Conservation (phyloP, 2,797 vertebrate species). For the Eulemur rubriventer region DNA sequence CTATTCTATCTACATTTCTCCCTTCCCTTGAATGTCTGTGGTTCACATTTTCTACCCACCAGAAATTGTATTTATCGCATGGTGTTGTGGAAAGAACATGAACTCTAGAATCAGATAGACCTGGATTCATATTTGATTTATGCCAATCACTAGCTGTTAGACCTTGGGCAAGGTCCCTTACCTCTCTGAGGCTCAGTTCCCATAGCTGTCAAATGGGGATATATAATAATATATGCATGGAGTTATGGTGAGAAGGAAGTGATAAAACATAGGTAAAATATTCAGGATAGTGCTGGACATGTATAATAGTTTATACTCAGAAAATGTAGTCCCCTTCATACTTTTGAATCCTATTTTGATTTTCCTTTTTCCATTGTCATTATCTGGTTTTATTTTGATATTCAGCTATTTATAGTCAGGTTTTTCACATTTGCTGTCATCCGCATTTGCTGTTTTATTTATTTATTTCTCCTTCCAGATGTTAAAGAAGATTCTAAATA, state of each 20-base stretch:
- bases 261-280: not conserved
- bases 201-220: not conserved
- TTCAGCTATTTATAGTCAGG: not conserved
- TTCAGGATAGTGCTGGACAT: not conserved
- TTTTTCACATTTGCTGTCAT: constrained; percentile 2
- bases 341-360: not conserved
- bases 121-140: not conserved
- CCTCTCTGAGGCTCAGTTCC: not conserved
- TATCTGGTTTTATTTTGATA: not conserved
- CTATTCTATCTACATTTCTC: not conserved
- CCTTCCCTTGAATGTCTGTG: not conserved
- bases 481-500: constrained; percentile 14
- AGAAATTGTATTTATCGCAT: not conserved
- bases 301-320: not conserved
- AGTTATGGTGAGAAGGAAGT: not conserved
- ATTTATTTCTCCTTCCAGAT: not conserved
- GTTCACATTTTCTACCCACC: not conserved
- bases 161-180: not conserved
- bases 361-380: not conserved
- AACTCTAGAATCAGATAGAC: not conserved
- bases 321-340: not conserved
- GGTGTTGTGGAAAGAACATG: not conserved
- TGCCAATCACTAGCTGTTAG: not conserved
- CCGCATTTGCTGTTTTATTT: not conserved
- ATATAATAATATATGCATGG: not conserved